These are phyloP conservation scores for Chironomus riparius DNA, from an alignment of 2,888 invertebrate species.

Conservation along the genomic window DNA sequence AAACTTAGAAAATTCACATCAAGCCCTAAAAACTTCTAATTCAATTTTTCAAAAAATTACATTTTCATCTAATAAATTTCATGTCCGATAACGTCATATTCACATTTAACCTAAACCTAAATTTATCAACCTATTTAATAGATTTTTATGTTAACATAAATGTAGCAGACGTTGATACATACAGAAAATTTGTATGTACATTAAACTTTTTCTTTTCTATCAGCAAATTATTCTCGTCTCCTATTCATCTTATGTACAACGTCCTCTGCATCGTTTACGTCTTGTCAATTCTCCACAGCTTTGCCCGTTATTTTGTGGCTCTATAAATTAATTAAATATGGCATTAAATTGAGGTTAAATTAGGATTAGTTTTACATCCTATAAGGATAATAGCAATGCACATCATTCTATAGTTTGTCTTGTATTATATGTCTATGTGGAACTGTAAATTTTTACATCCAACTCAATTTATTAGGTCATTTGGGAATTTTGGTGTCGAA, in stretches of 20 bases:
- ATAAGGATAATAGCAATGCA: too few species aligned
- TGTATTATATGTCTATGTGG: too few species aligned
- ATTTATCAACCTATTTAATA: slow-evolving; percentile 9
- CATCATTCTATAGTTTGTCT: too few species aligned
- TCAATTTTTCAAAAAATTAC: too few species aligned
- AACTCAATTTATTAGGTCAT: too few species aligned
- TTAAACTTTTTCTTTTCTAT: not conserved
- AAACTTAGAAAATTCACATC: too few species aligned
- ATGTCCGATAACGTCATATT: not conserved
- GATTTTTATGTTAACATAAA: not conserved
- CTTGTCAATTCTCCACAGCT: slow-evolving; percentile 7
- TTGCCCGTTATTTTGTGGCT: slow-evolving; percentile 2
- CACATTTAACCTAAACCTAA: not conserved
- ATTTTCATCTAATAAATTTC: too few species aligned
- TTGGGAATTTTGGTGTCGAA: too few species aligned
- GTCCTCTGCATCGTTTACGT: slow-evolving; percentile 1
- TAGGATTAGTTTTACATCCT: not conserved
- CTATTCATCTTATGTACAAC: not conserved
- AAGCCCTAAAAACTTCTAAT: too few species aligned
- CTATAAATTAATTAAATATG: slow-evolving; percentile 16
- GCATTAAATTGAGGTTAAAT: slow-evolving; percentile 2
- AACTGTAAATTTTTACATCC: too few species aligned
- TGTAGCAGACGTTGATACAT: not conserved
- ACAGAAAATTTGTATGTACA: not conserved
- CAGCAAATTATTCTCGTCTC: not conserved